A percentile compares a stretch with the other conserved stretches of the same genome.
Conservation (phyloP, 2,797 vertebrate genomes). For the Phyllotis vaccarum region DNA sequence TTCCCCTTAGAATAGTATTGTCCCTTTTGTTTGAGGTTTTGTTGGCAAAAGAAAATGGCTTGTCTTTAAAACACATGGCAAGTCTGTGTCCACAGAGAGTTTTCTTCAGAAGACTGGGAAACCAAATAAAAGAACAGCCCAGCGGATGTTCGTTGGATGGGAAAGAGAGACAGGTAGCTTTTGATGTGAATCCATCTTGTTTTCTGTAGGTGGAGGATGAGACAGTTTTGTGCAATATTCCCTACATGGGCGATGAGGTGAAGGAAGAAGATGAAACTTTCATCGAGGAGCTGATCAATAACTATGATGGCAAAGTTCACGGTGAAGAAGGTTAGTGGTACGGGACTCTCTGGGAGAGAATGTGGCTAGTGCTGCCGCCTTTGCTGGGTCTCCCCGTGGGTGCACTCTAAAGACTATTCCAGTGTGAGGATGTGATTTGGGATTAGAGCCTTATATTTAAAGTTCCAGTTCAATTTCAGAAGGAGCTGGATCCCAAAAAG, state of each 20-base stretch:
- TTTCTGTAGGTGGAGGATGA: constrained; percentile 97
- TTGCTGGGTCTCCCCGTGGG: neutral
- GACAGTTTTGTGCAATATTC: constrained; percentile 98
- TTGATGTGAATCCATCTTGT: neutral
- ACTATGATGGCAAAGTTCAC: constrained; percentile 97
- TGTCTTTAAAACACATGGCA: constrained; percentile 10
- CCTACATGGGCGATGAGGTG: constrained; percentile 98
- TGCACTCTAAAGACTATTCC: neutral
- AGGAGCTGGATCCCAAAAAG: neutral
- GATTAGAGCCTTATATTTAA: neutral
- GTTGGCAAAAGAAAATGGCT: neutral
- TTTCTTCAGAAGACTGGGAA: constrained; percentile 20
- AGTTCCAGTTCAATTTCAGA: neutral
- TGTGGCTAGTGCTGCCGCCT: constrained; percentile 48
- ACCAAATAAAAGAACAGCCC: neutral
- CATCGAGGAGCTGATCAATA: constrained; percentile 98
- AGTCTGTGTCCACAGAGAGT: neutral
- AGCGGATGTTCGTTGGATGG: neutral
- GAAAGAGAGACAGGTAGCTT: neutral
- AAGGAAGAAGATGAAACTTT: constrained; percentile 99
- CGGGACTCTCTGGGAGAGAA: neutral
- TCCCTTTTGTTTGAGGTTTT: constrained; percentile 9
- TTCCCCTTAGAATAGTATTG: neutral
- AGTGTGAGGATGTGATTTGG: neutral
- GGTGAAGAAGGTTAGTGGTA: constrained; percentile 91